Percentiles rank a stretch among this genome's conserved stretches.
Conservation (phyloP, 2,113 vertebrate species). For the Sclerurus mexicanus region DNA sequence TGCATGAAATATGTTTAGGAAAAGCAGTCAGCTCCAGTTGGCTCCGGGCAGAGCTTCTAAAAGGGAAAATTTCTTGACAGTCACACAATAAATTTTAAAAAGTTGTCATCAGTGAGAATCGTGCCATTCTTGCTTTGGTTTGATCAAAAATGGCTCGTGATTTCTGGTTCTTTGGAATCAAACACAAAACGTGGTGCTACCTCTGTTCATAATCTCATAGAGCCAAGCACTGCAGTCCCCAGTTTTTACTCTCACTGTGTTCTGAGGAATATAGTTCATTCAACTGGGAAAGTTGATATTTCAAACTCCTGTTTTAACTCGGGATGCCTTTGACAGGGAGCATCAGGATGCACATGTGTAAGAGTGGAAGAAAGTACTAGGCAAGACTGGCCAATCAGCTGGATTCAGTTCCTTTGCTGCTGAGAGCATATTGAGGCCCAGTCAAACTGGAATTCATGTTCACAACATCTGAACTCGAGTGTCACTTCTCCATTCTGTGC, state of each 20-base stretch:
- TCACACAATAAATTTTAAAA: background rate
- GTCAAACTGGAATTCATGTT: background rate
- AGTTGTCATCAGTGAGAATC: background rate
- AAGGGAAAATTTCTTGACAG: background rate
- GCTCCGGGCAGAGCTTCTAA: background rate
- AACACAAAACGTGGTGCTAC: background rate
- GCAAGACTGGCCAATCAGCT: background rate
- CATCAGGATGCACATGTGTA: accelerated
- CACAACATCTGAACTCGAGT: background rate
- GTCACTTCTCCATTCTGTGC: background rate
- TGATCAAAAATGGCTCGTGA: background rate
- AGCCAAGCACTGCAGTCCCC: background rate
- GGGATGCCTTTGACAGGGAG: background rate
- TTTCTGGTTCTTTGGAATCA: background rate
- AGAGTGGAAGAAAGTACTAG: background rate
- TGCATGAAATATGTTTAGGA: background rate
- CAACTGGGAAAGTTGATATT: background rate
- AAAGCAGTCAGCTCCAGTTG: background rate
- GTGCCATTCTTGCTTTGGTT: background rate
- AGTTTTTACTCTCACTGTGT: background rate
- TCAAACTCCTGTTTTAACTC: background rate
- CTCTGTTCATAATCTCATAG: background rate
- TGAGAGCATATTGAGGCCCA: background rate
- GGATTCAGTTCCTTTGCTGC: background rate
- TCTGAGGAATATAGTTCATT: background rate